These are phyloP conservation scores for Acleris cristana DNA, from an alignment of 2,888 invertebrate genomes.

Conservation along the genomic window DNA sequence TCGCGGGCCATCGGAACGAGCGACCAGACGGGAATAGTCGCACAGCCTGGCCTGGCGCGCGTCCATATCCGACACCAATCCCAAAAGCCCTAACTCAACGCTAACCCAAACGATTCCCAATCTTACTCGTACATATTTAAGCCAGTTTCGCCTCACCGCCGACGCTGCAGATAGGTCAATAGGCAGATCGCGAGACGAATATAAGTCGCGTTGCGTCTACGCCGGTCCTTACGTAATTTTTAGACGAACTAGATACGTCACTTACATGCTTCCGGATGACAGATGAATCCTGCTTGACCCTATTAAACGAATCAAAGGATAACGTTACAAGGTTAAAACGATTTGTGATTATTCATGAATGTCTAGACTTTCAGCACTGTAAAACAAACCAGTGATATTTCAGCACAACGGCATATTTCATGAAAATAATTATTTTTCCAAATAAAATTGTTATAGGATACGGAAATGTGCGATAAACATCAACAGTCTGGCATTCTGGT, in stretches of 20 bases:
- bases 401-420: not conserved
- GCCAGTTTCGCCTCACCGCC: conserved; percentile 54
- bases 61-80: conserved; percentile 65
- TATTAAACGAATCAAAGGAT: conserved; percentile 59
- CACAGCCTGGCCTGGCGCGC: conserved; percentile 79
- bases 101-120: conserved; percentile 58
- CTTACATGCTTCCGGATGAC: conserved; percentile 72
- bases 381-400: not conserved
- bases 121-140: conserved; percentile 61
- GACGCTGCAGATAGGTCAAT: conserved; percentile 53
- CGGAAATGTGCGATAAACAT: conserved; percentile 46
- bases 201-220: conserved; percentile 77
- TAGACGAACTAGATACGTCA: conserved; percentile 80
- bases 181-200: conserved; percentile 59
- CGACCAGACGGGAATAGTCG: conserved; percentile 82
- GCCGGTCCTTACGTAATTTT: conserved; percentile 77
- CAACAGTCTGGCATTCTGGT: conserved; percentile 45
- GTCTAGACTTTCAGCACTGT: not conserved
- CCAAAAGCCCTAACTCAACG: conserved; percentile 61
- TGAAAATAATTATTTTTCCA: conserved; percentile 22
- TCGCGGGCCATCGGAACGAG: conserved; percentile 67
- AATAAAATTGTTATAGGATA: conserved; percentile 31
- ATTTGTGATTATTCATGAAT: conserved; percentile 45
- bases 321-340: conserved; percentile 54
- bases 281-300: conserved; percentile 60